phyloP scores from a whole-genome alignment of 2,113 vertebrate species.

The Sylvicapra grimmia region DNA sequence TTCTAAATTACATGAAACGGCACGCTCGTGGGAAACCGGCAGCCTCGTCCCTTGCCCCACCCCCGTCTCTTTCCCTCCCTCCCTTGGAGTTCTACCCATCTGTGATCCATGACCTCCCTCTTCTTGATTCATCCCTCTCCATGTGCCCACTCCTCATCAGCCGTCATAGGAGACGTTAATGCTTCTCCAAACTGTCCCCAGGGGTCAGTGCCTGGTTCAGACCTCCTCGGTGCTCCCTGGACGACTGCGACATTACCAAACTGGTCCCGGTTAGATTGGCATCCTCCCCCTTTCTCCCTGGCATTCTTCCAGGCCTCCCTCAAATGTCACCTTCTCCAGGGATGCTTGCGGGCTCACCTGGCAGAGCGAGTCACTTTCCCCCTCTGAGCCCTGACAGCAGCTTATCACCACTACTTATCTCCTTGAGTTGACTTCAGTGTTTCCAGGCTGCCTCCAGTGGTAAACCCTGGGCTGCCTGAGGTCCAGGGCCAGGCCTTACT shows the following conservation, averaged over 20 bases:
- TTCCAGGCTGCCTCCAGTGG: background rate
- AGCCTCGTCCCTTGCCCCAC: background rate
- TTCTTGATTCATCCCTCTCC: background rate
- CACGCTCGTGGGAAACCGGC: background rate
- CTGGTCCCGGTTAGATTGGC: background rate
- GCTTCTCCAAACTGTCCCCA: background rate
- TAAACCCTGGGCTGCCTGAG: background rate
- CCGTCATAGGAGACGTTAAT: background rate
- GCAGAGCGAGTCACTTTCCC: background rate
- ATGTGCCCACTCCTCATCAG: background rate
- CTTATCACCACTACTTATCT: background rate
- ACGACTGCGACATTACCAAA: accelerated
- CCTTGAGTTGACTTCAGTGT: background rate
- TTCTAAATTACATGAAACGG: background rate
- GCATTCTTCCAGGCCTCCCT: background rate
- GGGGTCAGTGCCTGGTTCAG: background rate
- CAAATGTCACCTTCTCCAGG: background rate
- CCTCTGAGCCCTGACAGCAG: background rate
- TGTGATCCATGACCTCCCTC: background rate
- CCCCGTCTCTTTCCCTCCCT: background rate
- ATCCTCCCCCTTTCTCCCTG: background rate
- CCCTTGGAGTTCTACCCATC: background rate
- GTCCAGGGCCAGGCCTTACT: background rate
- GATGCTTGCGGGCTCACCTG: background rate
- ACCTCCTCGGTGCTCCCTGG: background rate